A percentile compares a stretch with the other conserved stretches of the same genome.
These are phyloP conservation scores for Dipodomys spectabilis DNA, from an alignment of 2,113 vertebrate species.

Conservation along the genomic window DNA sequence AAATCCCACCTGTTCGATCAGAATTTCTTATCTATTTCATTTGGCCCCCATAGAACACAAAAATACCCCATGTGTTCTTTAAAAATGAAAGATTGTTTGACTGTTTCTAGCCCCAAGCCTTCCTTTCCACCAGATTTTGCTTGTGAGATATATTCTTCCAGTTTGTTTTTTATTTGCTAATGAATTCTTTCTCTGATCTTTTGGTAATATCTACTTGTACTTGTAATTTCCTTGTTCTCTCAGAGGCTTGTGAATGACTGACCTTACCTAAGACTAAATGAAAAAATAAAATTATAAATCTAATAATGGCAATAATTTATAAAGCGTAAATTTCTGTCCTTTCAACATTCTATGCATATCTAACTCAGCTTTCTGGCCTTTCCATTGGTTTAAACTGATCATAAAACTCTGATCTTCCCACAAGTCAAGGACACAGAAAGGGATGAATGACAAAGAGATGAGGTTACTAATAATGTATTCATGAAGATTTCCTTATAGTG, in stretches of 20 bases:
- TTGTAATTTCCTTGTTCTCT: constrained; percentile 51
- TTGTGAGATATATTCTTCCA: background rate
- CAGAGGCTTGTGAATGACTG: constrained; percentile 34
- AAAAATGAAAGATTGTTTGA: constrained; percentile 43
- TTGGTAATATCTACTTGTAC: background rate
- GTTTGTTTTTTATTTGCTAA: constrained; percentile 63
- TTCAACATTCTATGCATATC: constrained; percentile 39
- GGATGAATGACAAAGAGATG: constrained; percentile 45
- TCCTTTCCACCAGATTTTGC: background rate
- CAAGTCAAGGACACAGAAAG: constrained; percentile 49
- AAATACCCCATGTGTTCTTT: background rate
- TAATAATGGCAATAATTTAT: constrained; percentile 46
- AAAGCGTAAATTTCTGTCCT: constrained; percentile 44
- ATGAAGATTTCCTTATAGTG: background rate
- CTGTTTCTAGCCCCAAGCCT: background rate
- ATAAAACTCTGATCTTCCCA: constrained; percentile 49
- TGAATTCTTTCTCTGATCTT: constrained; percentile 57
- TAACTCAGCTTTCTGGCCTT: constrained; percentile 36
- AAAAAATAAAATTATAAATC: constrained; percentile 68
- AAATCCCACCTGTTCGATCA: constrained; percentile 36
- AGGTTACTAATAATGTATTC: constrained; percentile 48
- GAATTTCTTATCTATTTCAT: background rate
- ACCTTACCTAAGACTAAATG: constrained; percentile 22
- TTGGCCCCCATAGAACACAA: constrained; percentile 32
- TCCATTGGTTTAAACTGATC: constrained; percentile 43